Percentiles rank a stretch among this genome's conserved stretches.
Evolutionary conservation across 2,113 vertebrate genomes (phyloP).

Genomic region (Nycticryphes semicollaris): DNA sequence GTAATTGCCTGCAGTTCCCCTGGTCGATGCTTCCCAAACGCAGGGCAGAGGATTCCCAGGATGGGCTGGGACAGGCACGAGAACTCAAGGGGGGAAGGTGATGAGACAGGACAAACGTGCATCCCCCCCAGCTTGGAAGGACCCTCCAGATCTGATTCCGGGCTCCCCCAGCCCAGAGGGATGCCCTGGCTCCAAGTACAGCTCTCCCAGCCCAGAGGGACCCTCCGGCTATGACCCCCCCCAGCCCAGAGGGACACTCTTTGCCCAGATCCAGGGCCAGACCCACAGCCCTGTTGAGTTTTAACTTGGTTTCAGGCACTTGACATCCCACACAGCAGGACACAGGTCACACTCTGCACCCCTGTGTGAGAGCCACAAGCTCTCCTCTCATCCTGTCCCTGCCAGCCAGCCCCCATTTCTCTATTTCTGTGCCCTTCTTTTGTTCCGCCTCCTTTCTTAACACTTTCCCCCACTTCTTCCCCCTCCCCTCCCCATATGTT

Average conservation of each 20-base stretch:
- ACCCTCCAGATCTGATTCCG: too few species aligned
- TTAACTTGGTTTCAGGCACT: accelerated
- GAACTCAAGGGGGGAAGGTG: neutral
- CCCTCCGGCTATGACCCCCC: neutral
- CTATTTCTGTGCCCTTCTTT: slow-evolving; percentile 20
- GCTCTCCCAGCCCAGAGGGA: too few species aligned
- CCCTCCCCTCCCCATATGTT: neutral
- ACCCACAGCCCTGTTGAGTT: accelerated
- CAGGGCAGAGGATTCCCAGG: neutral
- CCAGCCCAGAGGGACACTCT: neutral
- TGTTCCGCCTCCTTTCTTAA: slow-evolving; percentile 28
- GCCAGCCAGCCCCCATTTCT: neutral
- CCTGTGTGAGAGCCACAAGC: neutral
- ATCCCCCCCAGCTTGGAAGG: accelerated
- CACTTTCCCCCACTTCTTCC: neutral
- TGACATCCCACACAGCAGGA: neutral
- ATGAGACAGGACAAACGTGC: accelerated
- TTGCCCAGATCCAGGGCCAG: neutral
- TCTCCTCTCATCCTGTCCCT: neutral
- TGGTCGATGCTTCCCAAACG: neutral
- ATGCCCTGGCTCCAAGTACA: accelerated
- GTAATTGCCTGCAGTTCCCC: neutral
- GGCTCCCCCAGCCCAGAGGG: neutral
- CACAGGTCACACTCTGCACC: accelerated
- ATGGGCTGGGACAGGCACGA: accelerated